phyloP scores from a whole-genome alignment of 2,888 invertebrate species.

The Ichneumon xanthorius region DNA sequence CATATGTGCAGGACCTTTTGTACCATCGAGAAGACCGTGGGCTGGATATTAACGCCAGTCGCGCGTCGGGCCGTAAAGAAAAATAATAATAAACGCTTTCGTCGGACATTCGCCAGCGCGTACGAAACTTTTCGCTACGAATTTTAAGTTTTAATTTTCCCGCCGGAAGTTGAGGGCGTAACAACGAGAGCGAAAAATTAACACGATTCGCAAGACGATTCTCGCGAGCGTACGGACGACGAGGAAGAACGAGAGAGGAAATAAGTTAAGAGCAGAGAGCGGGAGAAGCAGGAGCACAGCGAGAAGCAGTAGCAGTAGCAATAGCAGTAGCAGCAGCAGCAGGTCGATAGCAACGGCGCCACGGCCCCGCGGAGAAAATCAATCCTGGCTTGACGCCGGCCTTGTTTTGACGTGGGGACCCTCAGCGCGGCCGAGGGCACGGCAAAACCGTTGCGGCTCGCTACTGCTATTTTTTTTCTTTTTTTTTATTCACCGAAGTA shows the following conservation, averaged over 20 bases:
- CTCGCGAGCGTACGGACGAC: neutral
- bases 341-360: conserved; percentile 84
- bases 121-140: no score
- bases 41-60: no score
- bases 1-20: no score
- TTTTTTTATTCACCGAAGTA: neutral
- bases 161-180: neutral
- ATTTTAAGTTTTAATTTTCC: neutral
- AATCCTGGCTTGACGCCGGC: conserved; percentile 79
- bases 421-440: conserved; percentile 62
- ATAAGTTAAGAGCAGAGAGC: conserved; percentile 22
- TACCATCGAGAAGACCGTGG: no score
- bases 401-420: conserved; percentile 78
- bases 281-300: conserved; percentile 49
- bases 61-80: no score
- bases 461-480: neutral
- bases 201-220: neutral
- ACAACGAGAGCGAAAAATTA: neutral
- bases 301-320: conserved; percentile 55
- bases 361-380: conserved; percentile 81
- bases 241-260: conserved; percentile 25
- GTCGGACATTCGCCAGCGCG: no score
- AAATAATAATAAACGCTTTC: no score
- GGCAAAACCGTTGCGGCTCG: conserved; percentile 44
- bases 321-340: conserved; percentile 65